Conservation (phyloP, 2,113 vertebrate genomes). For the Orthonyx spaldingii region DNA sequence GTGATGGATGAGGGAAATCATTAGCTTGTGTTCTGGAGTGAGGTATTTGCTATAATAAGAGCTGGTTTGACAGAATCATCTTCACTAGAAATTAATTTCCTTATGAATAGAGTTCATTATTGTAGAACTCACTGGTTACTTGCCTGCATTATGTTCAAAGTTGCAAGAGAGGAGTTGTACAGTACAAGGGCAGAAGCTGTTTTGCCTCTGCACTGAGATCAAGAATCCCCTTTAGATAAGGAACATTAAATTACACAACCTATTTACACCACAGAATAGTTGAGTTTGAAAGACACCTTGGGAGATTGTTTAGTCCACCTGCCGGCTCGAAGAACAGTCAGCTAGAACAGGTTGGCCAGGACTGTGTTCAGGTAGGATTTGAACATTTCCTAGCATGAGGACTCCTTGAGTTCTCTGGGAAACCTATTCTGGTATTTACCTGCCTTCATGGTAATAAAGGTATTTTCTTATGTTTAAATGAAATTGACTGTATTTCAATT, state of each 20-base stretch:
- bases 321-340: not conserved
- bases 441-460: not conserved
- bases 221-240: not conserved
- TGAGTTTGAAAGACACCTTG: not conserved
- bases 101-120: not conserved
- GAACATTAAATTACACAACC: not conserved
- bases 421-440: not conserved
- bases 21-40: not conserved
- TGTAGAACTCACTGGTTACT: not conserved
- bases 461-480: not conserved
- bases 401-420: not conserved
- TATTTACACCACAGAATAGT: not conserved
- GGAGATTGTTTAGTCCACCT: not conserved
- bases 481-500: not conserved
- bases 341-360: not conserved
- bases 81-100: not conserved
- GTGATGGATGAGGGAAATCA: not conserved
- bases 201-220: not conserved
- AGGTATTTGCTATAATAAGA: not conserved
- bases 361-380: not conserved
- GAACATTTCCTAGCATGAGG: not conserved
- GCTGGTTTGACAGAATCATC: not conserved
- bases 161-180: not conserved
- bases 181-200: not conserved
- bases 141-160: not conserved